Evolutionary conservation across 2,113 vertebrate species (phyloP), one percentile per base, ranked within the genome.

Genomic region (Polypterus senegalus): DNA sequence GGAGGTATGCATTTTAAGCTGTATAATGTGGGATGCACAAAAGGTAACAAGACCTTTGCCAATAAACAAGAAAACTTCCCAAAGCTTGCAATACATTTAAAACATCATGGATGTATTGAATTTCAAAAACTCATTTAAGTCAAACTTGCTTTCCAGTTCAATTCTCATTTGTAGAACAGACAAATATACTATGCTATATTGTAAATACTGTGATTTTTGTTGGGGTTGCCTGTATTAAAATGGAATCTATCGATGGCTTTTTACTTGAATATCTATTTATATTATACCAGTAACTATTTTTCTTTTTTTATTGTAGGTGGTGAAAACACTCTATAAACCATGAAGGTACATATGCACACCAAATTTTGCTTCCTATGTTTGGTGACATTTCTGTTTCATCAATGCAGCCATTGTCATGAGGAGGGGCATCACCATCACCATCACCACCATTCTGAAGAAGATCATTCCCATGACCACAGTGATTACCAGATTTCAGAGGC

Each of bases 301-400:
- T 27, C 46, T 10, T 52, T 10, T 58, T 67, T 61, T 59, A 44
- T 62, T 49, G 3, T 73, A 86, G 86, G 74, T 70, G 71, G 75
- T 66, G 67, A 66, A 67, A 71, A 76, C 71, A 65, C 47, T 27
- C 27, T 74, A 63, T 67, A 74, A 72, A 81, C 68, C 77, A 98
- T 98, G 96, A 91, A 89, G 84, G 93, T 97, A 77, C 92, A 93
- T 70, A 75, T 87, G 73, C 93, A 94, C 84, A 93, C 94, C 66
- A 91, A 89, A 77, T 93, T 98, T 77, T 97, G 94, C 80, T 87
- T 99, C 83, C 88, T 98, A 79, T 97, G 94, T 76, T 86, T 97
- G 81, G 81, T 98, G 82, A 94, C 93, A 57, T 90, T 97, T 78
- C 70, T 95, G 70, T 91, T 92, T 75, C 90, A 95, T 76, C 92